Evolutionary conservation across 2,797 vertebrate species (phyloP).

Genomic region (Peromyscus nudipes): DNA sequence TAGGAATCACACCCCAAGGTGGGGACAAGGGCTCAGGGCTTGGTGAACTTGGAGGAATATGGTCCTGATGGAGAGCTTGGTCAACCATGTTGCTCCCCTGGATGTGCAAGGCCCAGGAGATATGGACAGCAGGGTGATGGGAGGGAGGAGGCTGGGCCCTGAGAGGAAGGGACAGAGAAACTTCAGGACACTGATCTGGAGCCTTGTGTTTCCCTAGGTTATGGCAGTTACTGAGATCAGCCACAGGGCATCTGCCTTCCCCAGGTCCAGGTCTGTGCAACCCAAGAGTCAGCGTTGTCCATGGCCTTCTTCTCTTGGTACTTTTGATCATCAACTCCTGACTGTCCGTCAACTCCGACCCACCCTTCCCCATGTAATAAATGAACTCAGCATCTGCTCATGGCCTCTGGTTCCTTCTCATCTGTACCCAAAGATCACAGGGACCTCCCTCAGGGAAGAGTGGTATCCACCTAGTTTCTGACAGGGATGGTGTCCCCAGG

Average conservation of each 20-base stretch:
- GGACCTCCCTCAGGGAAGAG: neutral
- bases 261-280: rapidly evolving
- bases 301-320: neutral
- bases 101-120: neutral
- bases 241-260: neutral
- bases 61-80: neutral
- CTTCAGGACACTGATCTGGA: neutral
- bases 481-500: neutral
- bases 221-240: neutral
- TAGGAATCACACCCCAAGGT: neutral
- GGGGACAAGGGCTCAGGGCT: neutral
- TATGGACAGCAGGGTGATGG: neutral
- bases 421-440: neutral
- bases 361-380: neutral
- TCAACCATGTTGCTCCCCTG: neutral
- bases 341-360: too few relatives aligned
- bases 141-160: too few relatives aligned
- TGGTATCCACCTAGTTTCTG: too few relatives aligned
- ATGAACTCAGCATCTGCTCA: neutral
- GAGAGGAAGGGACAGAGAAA: neutral
- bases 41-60: neutral
- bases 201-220: neutral
- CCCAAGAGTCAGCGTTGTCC: neutral
- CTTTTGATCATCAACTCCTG: neutral
- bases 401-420: neutral